phyloP scores from a whole-genome alignment of 1,140 invertebrate genomes.

The Oppia nitens region DNA sequence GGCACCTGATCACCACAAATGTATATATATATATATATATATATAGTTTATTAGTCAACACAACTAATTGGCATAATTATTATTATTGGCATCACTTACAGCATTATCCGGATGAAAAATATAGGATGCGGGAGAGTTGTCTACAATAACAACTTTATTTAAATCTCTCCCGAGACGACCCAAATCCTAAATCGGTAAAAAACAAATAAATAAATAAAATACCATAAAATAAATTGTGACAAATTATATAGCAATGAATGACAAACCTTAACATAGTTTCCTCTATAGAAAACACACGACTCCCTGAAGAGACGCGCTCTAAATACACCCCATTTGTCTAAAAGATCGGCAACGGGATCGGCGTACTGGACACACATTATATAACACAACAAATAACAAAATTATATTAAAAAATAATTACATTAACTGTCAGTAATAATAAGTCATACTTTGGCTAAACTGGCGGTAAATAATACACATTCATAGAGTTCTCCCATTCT shows the following conservation, averaged over 20 bases:
- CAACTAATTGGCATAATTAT: neutral
- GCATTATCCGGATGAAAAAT: slow-evolving; percentile 99
- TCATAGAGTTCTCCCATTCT: slow-evolving; percentile 97
- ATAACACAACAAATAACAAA: slow-evolving; percentile 13
- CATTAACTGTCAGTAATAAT: neutral
- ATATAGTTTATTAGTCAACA: neutral
- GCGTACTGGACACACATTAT: slow-evolving; percentile 53
- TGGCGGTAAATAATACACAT: slow-evolving; percentile 97
- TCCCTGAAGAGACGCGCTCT: slow-evolving; percentile 88
- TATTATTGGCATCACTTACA: slow-evolving; percentile 44
- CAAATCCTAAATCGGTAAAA: slow-evolving; percentile 47
- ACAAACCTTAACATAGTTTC: slow-evolving; percentile 86
- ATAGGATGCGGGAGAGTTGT: slow-evolving; percentile 98
- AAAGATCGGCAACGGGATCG: slow-evolving; percentile 93
- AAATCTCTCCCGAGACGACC: slow-evolving; percentile 90
- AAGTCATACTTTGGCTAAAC: slow-evolving; percentile 70
- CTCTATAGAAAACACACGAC: slow-evolving; percentile 97
- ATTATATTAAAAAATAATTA: slow-evolving; percentile 8
- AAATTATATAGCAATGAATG: neutral
- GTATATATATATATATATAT: neutral
- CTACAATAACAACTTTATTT: slow-evolving; percentile 91
- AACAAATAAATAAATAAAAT: slow-evolving; percentile 2
- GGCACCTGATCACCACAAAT: slow-evolving; percentile 51
- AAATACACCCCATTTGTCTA: slow-evolving; percentile 96
- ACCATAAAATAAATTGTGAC: neutral